These are phyloP conservation scores for Anguilla japonica DNA, from an alignment of 2,113 vertebrate species.

Conservation along the genomic window DNA sequence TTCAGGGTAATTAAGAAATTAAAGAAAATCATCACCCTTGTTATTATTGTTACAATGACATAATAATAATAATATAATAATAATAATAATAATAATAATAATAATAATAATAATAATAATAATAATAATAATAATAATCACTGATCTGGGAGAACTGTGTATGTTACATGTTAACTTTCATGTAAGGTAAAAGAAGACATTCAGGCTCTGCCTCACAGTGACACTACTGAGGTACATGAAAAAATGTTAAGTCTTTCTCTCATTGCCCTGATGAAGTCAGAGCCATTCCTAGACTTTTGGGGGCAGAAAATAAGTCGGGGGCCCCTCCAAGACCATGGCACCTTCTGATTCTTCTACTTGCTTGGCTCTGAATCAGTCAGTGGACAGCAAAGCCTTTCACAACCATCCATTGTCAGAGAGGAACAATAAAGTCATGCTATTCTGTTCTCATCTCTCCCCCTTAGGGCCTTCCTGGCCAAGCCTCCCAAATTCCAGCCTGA, in stretches of 20 bases:
- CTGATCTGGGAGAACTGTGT: neutral
- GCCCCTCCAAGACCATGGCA: too few relatives aligned
- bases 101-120: neutral
- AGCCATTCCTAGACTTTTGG: too few relatives aligned
- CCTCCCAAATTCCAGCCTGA: constrained; percentile 77
- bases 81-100: neutral
- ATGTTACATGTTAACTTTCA: neutral
- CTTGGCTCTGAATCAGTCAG: too few relatives aligned
- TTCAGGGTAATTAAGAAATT: neutral
- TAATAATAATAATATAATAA: neutral
- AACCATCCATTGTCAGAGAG: neutral
- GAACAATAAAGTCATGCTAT: neutral
- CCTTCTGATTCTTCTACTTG: too few relatives aligned
- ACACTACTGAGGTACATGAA: too few relatives aligned
- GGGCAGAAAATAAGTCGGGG: too few relatives aligned
- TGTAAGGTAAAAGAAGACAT: too few relatives aligned
- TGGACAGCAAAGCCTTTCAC: too few relatives aligned
- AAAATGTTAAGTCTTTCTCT: too few relatives aligned
- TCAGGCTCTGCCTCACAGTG: too few relatives aligned
- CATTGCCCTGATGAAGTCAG: too few relatives aligned
- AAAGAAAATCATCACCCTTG: neutral
- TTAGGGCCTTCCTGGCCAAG: constrained; percentile 79
- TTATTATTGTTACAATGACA: neutral
- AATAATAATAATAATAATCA: neutral
- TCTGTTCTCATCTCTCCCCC: constrained; percentile 32